Evolutionary conservation across 2,888 invertebrate species (phyloP).

Genomic region (Leucozona laternaria): DNA sequence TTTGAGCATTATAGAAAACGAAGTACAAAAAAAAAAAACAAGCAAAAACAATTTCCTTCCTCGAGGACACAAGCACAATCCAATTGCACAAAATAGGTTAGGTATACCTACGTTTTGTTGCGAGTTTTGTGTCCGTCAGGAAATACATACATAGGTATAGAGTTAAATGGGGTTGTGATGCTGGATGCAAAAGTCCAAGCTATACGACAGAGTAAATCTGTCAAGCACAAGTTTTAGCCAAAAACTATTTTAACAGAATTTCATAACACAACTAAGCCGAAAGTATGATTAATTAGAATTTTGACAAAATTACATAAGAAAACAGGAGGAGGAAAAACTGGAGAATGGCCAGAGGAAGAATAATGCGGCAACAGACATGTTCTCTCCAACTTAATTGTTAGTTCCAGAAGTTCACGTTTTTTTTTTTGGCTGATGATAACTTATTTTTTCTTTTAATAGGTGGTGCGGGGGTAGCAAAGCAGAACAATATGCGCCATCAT

Average conservation of each 20-base stretch:
- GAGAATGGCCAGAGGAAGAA: constrained; percentile 20
- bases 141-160: not conserved
- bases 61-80: constrained; percentile 20
- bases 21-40: not conserved
- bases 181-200: constrained; percentile 41
- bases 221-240: constrained; percentile 57
- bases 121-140: constrained; percentile 9
- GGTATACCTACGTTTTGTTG: not conserved
- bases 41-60: constrained; percentile 3
- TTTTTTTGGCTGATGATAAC: constrained; percentile 1
- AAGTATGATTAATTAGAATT: constrained; percentile 74
- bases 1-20: not conserved
- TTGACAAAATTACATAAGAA: constrained; percentile 51
- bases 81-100: constrained; percentile 37
- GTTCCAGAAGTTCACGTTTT: constrained; percentile 2
- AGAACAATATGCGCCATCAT: not conserved
- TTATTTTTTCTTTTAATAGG: not conserved
- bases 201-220: constrained; percentile 46
- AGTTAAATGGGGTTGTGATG: not conserved
- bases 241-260: constrained; percentile 64
- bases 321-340: not conserved
- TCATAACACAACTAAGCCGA: constrained; percentile 62
- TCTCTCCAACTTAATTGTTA: constrained; percentile 48
- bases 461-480: too few species aligned
- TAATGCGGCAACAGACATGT: constrained; percentile 50